These are phyloP conservation scores for Deilephila elpenor DNA, from an alignment of 2,888 invertebrate genomes.

Conservation along the genomic window DNA sequence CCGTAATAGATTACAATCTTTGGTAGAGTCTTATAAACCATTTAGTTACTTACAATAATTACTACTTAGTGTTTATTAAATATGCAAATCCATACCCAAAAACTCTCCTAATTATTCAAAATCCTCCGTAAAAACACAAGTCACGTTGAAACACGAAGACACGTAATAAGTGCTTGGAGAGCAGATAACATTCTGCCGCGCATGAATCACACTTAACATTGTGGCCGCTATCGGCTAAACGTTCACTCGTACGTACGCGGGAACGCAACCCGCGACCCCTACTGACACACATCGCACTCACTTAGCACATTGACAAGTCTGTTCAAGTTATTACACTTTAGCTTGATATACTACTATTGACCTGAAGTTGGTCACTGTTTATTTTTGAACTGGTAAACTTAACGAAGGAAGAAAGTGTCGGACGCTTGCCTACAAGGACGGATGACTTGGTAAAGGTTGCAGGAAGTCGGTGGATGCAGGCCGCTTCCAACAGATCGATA, in stretches of 20 bases:
- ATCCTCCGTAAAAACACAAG: neutral
- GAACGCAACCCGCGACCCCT: slow-evolving; percentile 1
- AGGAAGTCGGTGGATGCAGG: too few species aligned
- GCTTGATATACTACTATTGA: too few species aligned
- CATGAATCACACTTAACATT: slow-evolving; percentile 58
- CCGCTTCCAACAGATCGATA: too few species aligned
- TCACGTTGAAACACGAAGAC: neutral
- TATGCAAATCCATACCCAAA: neutral
- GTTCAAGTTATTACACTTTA: neutral
- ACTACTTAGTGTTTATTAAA: too few species aligned
- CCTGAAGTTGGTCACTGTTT: too few species aligned
- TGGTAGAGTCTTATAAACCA: too few species aligned
- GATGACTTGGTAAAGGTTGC: too few species aligned
- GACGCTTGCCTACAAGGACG: too few species aligned
- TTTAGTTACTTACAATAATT: too few species aligned
- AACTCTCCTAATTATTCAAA: neutral
- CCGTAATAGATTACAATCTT: too few species aligned
- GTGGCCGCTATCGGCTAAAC: slow-evolving; percentile 42
- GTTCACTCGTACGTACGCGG: neutral
- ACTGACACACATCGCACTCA: neutral
- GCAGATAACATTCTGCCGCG: slow-evolving; percentile 33
- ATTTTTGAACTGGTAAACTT: too few species aligned
- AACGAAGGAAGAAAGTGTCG: too few species aligned
- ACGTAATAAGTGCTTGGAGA: slow-evolving; percentile 40
- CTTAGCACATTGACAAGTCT: neutral